These are phyloP conservation scores for Xylota segnis DNA, from an alignment of 2,888 invertebrate species.

Conservation along the genomic window DNA sequence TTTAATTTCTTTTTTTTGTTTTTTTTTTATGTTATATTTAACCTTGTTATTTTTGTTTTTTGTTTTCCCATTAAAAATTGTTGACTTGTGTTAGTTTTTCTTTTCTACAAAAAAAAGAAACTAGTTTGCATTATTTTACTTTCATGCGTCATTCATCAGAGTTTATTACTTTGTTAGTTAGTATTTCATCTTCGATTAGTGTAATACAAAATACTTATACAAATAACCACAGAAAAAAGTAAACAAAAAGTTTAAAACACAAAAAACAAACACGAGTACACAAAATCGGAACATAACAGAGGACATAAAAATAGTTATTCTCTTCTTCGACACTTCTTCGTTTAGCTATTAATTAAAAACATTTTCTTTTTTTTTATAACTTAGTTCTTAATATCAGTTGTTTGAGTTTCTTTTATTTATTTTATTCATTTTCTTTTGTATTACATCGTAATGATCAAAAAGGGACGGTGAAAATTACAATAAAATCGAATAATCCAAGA, in stretches of 20 bases:
- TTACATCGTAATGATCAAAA: conserved; percentile 80
- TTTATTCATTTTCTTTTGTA: conserved; percentile 65
- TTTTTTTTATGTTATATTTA: conserved; percentile 50
- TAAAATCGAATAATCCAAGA: conserved; percentile 81
- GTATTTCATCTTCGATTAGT: conserved; percentile 47
- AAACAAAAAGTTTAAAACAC: conserved; percentile 15
- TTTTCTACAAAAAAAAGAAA: conserved; percentile 53
- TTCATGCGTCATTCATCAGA: conserved; percentile 54
- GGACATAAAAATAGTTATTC: conserved; percentile 61
- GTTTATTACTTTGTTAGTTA: conserved; percentile 39
- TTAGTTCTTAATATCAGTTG: conserved; percentile 69
- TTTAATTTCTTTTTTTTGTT: conserved; percentile 41
- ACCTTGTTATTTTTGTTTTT: conserved; percentile 39
- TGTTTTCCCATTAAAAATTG: conserved; percentile 69
- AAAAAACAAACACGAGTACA: conserved; percentile 41
- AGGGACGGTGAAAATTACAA: conserved; percentile 84
- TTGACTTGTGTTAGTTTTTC: conserved; percentile 61
- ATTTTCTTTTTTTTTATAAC: conserved; percentile 23
- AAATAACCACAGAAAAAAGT: conserved; percentile 33
- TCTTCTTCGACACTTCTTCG: conserved; percentile 24
- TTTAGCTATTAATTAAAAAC: conserved; percentile 34
- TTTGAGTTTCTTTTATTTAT: conserved; percentile 44
- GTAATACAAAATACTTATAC: conserved; percentile 37
- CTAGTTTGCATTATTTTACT: conserved; percentile 41
- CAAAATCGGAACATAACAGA: conserved; percentile 57